phyloP scores from a whole-genome alignment of 2,888 invertebrate genomes.

The Oscheius sp. region DNA sequence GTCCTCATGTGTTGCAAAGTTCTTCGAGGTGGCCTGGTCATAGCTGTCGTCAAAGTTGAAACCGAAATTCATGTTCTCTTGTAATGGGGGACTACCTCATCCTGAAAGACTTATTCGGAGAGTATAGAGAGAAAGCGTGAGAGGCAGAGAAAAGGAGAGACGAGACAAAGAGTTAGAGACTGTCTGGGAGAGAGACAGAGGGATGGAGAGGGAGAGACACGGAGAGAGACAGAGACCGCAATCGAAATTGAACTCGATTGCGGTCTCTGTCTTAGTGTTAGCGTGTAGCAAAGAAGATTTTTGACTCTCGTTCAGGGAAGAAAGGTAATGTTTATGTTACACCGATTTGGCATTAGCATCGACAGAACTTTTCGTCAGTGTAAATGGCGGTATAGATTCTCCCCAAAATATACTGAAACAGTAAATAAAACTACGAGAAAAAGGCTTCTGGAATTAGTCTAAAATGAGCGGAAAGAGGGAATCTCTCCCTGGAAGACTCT shows the following conservation, averaged over 20 bases:
- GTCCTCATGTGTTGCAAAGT: slow-evolving; percentile 8
- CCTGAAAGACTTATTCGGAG: background rate
- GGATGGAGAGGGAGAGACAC: background rate
- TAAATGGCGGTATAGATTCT: too few species aligned
- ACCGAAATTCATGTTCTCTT: slow-evolving; percentile 33
- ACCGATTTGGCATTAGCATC: too few species aligned
- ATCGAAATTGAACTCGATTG: background rate
- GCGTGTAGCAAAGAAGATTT: too few species aligned
- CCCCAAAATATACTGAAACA: too few species aligned
- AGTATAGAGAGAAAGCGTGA: background rate
- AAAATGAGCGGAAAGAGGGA: background rate
- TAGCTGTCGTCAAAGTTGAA: slow-evolving; percentile 39
- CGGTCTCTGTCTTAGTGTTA: too few species aligned
- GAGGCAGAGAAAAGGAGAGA: background rate
- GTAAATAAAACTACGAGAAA: too few species aligned
- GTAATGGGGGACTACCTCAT: slow-evolving; percentile 1
- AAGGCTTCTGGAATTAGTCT: too few species aligned
- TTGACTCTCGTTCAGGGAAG: too few species aligned
- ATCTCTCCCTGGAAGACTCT: background rate
- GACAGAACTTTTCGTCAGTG: too few species aligned
- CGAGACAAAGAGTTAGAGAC: too few species aligned
- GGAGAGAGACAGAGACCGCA: background rate
- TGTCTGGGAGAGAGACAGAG: too few species aligned
- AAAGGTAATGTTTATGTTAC: too few species aligned
- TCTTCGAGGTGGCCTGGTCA: slow-evolving; percentile 37